Conservation (phyloP, 2,113 vertebrate species). For the Haplochromis vanheusdeni region DNA sequence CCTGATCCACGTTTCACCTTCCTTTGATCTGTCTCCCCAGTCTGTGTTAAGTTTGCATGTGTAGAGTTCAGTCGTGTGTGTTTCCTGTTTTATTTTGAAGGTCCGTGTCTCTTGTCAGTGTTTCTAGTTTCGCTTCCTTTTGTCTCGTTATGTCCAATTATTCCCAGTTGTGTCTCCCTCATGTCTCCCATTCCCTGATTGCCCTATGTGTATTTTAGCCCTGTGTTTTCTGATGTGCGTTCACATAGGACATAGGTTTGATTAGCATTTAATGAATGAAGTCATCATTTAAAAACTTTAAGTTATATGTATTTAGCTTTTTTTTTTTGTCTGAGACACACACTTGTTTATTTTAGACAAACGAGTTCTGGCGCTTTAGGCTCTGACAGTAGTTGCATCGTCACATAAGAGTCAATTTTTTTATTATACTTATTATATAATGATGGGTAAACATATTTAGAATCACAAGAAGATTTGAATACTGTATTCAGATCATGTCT, state of each 20-base stretch:
- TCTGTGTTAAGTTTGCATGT: no score
- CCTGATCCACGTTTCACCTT: accelerated
- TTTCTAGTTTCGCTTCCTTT: no score
- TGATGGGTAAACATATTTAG: neutral
- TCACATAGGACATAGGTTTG: neutral
- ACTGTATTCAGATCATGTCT: neutral
- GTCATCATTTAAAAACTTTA: neutral
- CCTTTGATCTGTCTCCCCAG: no score
- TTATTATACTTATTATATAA: neutral
- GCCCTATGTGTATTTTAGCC: no score
- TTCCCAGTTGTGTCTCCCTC: no score
- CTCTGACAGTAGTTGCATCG: neutral
- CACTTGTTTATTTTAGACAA: neutral
- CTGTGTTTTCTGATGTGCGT: no score
- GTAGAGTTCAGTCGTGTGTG: no score
- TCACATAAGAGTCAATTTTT: neutral
- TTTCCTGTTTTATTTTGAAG: no score
- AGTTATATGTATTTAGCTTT: neutral
- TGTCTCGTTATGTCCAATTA: no score
- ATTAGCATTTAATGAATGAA: neutral
- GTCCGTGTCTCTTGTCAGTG: no score
- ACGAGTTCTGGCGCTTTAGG: neutral
- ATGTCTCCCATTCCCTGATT: no score
- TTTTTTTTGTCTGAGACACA: neutral
- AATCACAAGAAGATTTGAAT: neutral